Evolutionary conservation across 2,888 invertebrate species (phyloP).

Genomic region (Tenodera sinensis): DNA sequence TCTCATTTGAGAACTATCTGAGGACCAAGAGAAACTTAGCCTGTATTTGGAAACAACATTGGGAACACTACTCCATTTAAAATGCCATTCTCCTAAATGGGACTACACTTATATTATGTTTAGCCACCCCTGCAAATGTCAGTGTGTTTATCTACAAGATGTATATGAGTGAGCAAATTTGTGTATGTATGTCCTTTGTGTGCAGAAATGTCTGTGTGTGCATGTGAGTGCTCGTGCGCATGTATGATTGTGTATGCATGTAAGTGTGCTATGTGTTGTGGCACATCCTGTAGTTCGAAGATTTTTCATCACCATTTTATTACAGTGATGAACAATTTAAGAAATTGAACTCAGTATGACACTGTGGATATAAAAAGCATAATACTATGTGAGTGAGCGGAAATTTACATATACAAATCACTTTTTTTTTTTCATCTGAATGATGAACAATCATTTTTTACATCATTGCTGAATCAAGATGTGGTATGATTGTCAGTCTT

Average conservation of each 20-base stretch:
- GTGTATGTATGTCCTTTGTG: background rate
- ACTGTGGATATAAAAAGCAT: background rate
- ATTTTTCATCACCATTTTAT: background rate
- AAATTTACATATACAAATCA: background rate
- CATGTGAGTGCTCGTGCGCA: background rate
- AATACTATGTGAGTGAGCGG: background rate
- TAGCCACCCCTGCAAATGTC: background rate
- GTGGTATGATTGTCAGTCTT: constrained; percentile 17
- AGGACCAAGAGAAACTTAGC: background rate
- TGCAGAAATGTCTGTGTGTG: background rate
- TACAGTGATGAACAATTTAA: background rate
- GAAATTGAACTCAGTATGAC: background rate
- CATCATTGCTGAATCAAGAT: constrained; percentile 11
- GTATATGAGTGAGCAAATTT: background rate
- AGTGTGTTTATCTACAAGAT: background rate
- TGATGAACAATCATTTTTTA: constrained; percentile 14
- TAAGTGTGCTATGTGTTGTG: constrained; percentile 4
- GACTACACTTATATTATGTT: background rate
- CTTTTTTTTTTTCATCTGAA: constrained; percentile 15
- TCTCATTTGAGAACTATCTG: background rate
- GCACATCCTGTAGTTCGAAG: background rate
- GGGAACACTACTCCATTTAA: background rate
- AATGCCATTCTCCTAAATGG: background rate
- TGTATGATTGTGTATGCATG: too few relatives aligned
- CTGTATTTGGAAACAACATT: background rate